phyloP scores from a whole-genome alignment of 2,113 vertebrate species.

The Noturus placidus region DNA sequence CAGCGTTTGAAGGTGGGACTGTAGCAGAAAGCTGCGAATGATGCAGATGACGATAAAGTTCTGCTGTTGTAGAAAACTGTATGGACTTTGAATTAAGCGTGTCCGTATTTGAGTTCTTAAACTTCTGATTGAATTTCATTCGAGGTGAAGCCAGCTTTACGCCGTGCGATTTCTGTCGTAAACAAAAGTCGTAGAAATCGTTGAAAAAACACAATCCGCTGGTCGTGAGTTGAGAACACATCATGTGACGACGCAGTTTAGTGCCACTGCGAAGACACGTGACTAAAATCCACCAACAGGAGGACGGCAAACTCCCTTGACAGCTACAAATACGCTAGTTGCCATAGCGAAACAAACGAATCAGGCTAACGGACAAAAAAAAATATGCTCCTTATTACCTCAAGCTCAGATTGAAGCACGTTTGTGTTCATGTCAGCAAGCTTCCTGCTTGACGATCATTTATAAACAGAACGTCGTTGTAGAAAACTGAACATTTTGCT shows the following conservation, averaged over 20 bases:
- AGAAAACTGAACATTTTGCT: background rate
- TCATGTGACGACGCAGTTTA: too few species aligned
- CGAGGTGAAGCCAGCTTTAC: too few species aligned
- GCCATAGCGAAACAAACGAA: background rate
- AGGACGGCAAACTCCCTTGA: background rate
- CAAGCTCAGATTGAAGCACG: background rate
- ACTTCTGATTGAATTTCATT: too few species aligned
- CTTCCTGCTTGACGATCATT: too few species aligned
- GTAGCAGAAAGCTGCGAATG: background rate
- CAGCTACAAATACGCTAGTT: background rate
- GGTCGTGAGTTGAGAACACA: too few species aligned
- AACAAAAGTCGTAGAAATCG: too few species aligned
- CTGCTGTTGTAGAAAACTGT: background rate
- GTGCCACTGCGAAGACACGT: too few species aligned
- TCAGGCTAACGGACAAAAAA: background rate
- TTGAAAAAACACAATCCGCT: too few species aligned
- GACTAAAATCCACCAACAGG: too few species aligned
- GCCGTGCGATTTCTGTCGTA: too few species aligned
- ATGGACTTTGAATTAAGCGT: background rate
- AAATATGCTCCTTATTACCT: too few species aligned
- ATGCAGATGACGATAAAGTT: background rate
- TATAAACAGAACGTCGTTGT: too few species aligned
- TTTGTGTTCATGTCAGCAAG: background rate
- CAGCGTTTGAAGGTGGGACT: background rate
- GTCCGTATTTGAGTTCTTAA: background rate